Evolutionary conservation across 2,797 vertebrate genomes (phyloP), one percentile per base, ranked within the genome.

Genomic region (Lophotriccus pileatus): DNA sequence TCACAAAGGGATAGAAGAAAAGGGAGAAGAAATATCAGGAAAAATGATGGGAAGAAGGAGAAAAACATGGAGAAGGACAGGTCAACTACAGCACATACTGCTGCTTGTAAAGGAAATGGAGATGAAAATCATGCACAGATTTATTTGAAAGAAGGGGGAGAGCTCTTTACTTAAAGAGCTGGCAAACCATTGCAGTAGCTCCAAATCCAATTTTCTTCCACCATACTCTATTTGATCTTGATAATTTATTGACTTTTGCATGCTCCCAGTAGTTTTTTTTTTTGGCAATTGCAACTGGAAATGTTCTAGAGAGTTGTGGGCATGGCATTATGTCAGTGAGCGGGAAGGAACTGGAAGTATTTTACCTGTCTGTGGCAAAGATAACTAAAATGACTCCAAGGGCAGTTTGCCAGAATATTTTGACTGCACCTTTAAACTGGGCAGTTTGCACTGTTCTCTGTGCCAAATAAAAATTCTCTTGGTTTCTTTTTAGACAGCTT

Each of bases 301-400:
- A 23, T 12, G 9, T 75, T 60, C 73, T 66, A 18, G 69, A 62
- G 34, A 84, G 44, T 19, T 87, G 41, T 59, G 25, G 32, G 24
- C 18, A 72, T 47, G 59, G 24, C 1, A 3, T 59, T 89, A 44
- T 30, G 64, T 77, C 91, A 88, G 74, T 0, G 1, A 82, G 63
- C 41, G 75, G 87, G 82, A 87, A 89, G 87, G 55, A 93, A 63
- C 13, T 41, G 62, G 56, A 88, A 86, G 55, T 62, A 63, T 87
- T 91, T 93, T 88, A 93, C 89, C 91, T 94, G 74, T 59, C 77
- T 87, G 49, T 82, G 89, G 83, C 67, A 91, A 89, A 89, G 91
- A 93, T 60, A 84, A 56, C 41, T 32, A 43, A 91, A 92, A 67
- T 64, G 34, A 74, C 23, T 73, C 37, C 47, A 43, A 46, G 24